Evolutionary conservation across 2,888 invertebrate genomes (phyloP).

Genomic region (Crossocerus cetratus): DNA sequence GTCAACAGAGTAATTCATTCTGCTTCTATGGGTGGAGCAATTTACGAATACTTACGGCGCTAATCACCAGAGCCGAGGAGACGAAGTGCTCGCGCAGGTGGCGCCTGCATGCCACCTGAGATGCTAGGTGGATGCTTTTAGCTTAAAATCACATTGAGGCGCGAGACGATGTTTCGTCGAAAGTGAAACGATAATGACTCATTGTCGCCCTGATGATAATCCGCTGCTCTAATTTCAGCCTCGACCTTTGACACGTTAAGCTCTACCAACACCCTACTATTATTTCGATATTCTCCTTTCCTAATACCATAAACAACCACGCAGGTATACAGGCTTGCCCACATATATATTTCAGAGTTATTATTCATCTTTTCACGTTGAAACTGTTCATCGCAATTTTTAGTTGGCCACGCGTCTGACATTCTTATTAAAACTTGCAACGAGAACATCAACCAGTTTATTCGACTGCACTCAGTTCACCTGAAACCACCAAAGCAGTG

Average conservation of each 20-base stretch:
- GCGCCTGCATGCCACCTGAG: not conserved
- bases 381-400: too few species aligned
- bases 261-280: not conserved
- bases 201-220: conserved; percentile 4
- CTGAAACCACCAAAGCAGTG: too few species aligned
- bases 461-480: too few species aligned
- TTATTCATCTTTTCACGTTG: too few species aligned
- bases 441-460: too few species aligned
- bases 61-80: not conserved
- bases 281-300: too few species aligned
- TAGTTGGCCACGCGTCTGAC: too few species aligned
- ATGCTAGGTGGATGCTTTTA: not conserved
- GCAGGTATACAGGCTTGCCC: too few species aligned
- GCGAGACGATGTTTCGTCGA: not conserved
- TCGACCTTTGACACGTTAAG: conserved; percentile 1
- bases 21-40: not conserved
- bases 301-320: too few species aligned
- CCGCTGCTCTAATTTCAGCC: not conserved
- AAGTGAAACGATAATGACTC: conserved; percentile 9
- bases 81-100: conserved; percentile 1
- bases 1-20: not conserved
- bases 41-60: not conserved
- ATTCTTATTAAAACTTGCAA: too few species aligned
- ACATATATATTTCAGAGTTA: too few species aligned
- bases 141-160: conserved; percentile 10